Conservation (phyloP, 2,888 invertebrate genomes). For the Dasypolia templi region DNA sequence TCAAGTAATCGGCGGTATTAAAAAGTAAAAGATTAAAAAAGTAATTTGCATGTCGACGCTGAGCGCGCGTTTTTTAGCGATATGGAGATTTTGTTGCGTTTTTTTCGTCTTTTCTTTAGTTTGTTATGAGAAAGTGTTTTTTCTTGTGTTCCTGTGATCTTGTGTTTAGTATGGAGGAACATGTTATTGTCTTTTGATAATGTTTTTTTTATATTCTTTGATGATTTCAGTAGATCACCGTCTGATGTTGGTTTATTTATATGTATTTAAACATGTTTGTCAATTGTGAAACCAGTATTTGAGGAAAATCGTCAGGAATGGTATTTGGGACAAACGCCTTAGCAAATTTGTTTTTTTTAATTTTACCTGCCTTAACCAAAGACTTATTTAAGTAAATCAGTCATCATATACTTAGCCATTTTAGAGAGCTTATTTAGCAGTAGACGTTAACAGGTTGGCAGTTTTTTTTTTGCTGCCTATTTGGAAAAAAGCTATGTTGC, state of each 20-base stretch:
- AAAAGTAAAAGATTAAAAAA: slow-evolving; percentile 84
- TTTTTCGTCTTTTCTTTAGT: slow-evolving; percentile 64
- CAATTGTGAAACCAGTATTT: too few relatives aligned
- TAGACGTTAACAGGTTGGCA: background rate
- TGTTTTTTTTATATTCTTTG: background rate
- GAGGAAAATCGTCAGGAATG: background rate
- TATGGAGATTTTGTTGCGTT: slow-evolving; percentile 74
- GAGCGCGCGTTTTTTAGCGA: slow-evolving; percentile 79
- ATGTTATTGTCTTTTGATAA: slow-evolving; percentile 48
- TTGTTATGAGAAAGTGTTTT: slow-evolving; percentile 86
- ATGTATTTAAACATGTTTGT: background rate
- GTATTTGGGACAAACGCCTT: background rate
- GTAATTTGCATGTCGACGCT: slow-evolving; percentile 85
- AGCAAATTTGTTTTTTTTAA: background rate
- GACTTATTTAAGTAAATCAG: background rate
- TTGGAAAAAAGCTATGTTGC: background rate
- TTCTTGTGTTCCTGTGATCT: slow-evolving; percentile 80
- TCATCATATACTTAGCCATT: background rate
- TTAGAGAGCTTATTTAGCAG: background rate
- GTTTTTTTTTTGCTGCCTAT: too few relatives aligned
- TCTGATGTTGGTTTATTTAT: too few relatives aligned
- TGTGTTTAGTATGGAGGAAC: slow-evolving; percentile 47
- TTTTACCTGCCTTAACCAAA: background rate
- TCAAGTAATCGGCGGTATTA: slow-evolving; percentile 83
- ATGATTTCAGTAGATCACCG: background rate